These are phyloP conservation scores for Xyliphius kryptos DNA, from an alignment of 2,113 vertebrate genomes.

Conservation along the genomic window DNA sequence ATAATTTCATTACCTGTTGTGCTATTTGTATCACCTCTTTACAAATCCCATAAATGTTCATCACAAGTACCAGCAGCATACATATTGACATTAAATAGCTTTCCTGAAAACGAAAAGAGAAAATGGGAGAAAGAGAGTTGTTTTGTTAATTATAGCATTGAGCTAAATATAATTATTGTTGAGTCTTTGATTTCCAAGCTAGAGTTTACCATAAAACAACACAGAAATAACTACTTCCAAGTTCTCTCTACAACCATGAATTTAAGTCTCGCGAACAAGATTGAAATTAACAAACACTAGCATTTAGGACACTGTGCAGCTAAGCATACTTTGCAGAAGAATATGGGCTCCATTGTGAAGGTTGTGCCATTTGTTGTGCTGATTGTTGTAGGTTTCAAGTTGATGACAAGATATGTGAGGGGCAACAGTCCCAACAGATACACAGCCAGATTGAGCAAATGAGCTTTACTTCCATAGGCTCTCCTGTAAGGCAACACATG, in stretches of 20 bases:
- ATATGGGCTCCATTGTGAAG: too few relatives aligned
- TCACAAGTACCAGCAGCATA: constrained; percentile 82
- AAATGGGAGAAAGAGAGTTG: too few relatives aligned
- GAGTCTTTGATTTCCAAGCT: too few relatives aligned
- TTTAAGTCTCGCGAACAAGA: too few relatives aligned
- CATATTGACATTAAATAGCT: constrained; percentile 65
- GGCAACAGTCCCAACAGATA: constrained; percentile 87
- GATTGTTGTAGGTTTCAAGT: constrained; percentile 63
- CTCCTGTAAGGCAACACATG: constrained; percentile 63
- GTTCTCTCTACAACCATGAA: too few relatives aligned
- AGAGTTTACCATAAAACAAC: too few relatives aligned
- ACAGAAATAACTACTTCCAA: too few relatives aligned
- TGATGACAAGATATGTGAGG: constrained; percentile 81
- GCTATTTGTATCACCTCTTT: constrained; percentile 85
- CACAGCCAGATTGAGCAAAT: constrained; percentile 83
- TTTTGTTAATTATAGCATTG: too few relatives aligned
- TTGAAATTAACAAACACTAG: too few relatives aligned
- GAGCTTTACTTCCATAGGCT: constrained; percentile 88
- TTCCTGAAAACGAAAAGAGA: constrained; percentile 56
- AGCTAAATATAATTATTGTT: too few relatives aligned
- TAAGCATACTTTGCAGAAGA: constrained; percentile 49
- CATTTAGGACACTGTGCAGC: too few relatives aligned
- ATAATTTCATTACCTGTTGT: constrained; percentile 74
- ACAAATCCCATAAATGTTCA: constrained; percentile 78
- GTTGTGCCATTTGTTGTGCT: constrained; percentile 11